phyloP scores from a whole-genome alignment of 53 echinoderm and acorn worm genomes.

The Holothuria scabra region DNA sequence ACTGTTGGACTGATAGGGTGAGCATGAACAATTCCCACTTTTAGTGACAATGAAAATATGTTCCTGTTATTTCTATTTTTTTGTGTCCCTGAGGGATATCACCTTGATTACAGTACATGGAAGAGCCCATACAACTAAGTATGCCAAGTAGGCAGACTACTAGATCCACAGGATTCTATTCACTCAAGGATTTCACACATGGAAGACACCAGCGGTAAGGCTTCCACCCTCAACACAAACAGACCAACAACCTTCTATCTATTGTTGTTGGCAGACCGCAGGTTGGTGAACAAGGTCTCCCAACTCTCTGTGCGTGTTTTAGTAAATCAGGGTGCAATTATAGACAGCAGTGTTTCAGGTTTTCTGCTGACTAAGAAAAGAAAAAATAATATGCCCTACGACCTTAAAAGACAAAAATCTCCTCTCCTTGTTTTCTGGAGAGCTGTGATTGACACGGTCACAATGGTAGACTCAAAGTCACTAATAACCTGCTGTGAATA shows the following conservation, averaged over 20 bases:
- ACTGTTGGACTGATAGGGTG: too few relatives aligned
- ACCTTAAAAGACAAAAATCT: constrained; percentile 3
- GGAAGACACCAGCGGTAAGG: constrained; percentile 12
- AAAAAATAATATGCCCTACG: constrained; percentile 3
- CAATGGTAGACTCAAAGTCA: neutral
- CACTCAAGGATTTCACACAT: constrained; percentile 37
- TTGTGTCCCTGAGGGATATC: too few relatives aligned
- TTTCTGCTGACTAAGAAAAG: neutral
- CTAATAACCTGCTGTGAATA: too few relatives aligned
- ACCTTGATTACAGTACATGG: too few relatives aligned
- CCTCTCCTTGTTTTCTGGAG: neutral
- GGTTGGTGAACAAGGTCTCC: constrained; percentile 24
- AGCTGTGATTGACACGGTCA: constrained; percentile 6
- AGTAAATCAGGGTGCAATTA: neutral
- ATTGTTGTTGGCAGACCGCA: constrained; percentile 18
- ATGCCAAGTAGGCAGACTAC: neutral
- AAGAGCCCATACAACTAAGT: too few relatives aligned
- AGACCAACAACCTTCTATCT: constrained; percentile 15
- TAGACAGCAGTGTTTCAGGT: neutral
- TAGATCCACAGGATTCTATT: neutral
- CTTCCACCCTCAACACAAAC: constrained; percentile 40
- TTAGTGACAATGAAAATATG: too few relatives aligned
- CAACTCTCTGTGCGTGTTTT: neutral
- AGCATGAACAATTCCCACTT: too few relatives aligned
- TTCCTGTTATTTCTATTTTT: too few relatives aligned